phyloP scores from a whole-genome alignment of 2,797 vertebrate genomes.

The Pseudomugil tenellus region DNA sequence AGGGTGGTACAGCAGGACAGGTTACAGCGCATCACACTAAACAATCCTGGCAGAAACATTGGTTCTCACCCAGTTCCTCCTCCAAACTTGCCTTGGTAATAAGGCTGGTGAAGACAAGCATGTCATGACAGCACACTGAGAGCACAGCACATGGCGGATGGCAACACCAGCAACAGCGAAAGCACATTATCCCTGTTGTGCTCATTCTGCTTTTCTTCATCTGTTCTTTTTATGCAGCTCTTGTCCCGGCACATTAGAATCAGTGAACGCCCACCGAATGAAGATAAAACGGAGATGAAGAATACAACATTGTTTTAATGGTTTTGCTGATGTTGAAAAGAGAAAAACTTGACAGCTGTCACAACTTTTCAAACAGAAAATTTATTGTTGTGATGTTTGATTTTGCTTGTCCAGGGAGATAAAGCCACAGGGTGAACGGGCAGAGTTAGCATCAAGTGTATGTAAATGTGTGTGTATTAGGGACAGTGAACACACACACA shows the following conservation, averaged over 20 bases:
- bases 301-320: conserved; percentile 33
- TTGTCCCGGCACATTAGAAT: conserved; percentile 48
- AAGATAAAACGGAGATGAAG: conserved; percentile 3
- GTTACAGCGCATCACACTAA: conserved; percentile 65
- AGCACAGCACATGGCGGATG: conserved; percentile 51
- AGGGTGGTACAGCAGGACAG: conserved; percentile 39
- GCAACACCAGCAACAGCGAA: conserved; percentile 60
- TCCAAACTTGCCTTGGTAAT: conserved; percentile 49
- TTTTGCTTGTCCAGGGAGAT: conserved; percentile 27
- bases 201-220: conserved; percentile 41
- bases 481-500: neutral
- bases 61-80: conserved; percentile 68
- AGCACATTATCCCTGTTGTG: conserved; percentile 63
- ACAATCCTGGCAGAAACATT: conserved; percentile 76
- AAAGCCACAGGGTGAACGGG: conserved; percentile 6
- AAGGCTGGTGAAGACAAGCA: conserved; percentile 43
- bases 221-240: conserved; percentile 28
- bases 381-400: conserved; percentile 27
- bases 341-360: conserved; percentile 26
- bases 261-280: conserved; percentile 13
- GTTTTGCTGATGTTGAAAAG: conserved; percentile 18
- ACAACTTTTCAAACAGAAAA: conserved; percentile 18
- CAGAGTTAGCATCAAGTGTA: conserved; percentile 4
- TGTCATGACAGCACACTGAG: conserved; percentile 50
- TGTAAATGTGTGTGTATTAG: conserved; percentile 1